phyloP scores from a whole-genome alignment of 2,113 vertebrate species.

The Antechinus flavipes region DNA sequence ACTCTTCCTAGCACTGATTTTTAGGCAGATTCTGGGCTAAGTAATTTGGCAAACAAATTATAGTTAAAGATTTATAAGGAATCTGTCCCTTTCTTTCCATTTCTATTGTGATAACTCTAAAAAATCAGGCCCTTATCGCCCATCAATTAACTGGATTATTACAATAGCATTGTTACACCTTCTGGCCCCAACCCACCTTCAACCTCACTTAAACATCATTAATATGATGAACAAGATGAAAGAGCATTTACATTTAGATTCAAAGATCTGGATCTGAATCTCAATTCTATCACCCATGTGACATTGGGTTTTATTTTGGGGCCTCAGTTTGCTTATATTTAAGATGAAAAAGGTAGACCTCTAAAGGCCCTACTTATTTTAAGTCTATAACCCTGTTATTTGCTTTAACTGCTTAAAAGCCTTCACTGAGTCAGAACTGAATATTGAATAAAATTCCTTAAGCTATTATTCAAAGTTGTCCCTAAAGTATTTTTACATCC shows the following conservation, averaged over 20 bases:
- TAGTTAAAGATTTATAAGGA: slow-evolving; percentile 56
- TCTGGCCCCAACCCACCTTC: neutral
- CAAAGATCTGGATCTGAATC: neutral
- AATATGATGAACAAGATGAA: neutral
- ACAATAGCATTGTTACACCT: neutral
- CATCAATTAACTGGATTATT: neutral
- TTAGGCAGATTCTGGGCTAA: slow-evolving; percentile 26
- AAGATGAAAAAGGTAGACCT: neutral
- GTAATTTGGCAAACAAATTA: slow-evolving; percentile 67
- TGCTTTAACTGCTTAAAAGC: neutral
- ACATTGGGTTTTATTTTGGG: neutral
- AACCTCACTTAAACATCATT: neutral
- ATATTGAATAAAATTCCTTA: neutral
- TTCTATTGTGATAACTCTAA: neutral
- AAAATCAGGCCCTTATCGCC: neutral
- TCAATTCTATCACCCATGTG: neutral
- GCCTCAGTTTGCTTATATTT: neutral
- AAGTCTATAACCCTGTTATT: neutral
- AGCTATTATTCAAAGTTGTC: neutral
- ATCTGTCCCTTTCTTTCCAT: slow-evolving; percentile 23
- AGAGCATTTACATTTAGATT: neutral
- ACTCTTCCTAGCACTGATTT: slow-evolving; percentile 34
- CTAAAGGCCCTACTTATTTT: neutral
- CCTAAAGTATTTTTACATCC: neutral
- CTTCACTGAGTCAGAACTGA: neutral